These are phyloP conservation scores for Chaetura pelagica DNA, from an alignment of 2,113 vertebrate species.

Conservation along the genomic window DNA sequence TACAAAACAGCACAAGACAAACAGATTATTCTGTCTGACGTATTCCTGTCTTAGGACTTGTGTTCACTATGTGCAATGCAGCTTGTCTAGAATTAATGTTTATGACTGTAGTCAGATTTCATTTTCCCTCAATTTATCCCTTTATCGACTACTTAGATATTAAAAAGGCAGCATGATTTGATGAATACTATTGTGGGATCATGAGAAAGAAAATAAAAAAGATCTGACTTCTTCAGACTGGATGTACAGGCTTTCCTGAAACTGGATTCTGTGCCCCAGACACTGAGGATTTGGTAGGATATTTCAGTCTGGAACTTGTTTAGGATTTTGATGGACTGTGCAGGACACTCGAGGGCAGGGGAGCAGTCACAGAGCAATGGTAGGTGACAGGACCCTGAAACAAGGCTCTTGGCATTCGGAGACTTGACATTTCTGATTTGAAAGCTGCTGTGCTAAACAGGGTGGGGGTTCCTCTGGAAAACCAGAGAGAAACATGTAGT, in stretches of 20 bases:
- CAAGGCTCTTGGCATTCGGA: neutral
- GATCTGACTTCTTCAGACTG: neutral
- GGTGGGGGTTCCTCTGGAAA: neutral
- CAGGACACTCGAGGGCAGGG: neutral
- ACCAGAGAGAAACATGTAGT: neutral
- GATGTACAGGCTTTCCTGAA: neutral
- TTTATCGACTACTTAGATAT: neutral
- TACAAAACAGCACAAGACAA: neutral
- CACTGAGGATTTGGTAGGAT: neutral
- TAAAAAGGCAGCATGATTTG: neutral
- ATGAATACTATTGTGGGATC: neutral
- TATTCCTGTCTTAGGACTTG: neutral
- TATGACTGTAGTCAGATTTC: neutral
- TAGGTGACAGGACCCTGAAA: neutral
- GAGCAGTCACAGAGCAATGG: neutral
- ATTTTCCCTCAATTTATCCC: neutral
- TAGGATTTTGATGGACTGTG: neutral
- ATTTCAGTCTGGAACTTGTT: neutral
- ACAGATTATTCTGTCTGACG: conserved; percentile 10
- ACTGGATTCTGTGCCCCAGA: neutral
- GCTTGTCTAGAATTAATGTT: neutral
- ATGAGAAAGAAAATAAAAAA: neutral
- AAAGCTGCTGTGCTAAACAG: neutral
- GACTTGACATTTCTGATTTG: neutral
- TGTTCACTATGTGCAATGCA: neutral